Percentiles rank a stretch among this genome's conserved stretches.
Conservation (phyloP, 2,113 vertebrate species). For the Leucopternis melanops region DNA sequence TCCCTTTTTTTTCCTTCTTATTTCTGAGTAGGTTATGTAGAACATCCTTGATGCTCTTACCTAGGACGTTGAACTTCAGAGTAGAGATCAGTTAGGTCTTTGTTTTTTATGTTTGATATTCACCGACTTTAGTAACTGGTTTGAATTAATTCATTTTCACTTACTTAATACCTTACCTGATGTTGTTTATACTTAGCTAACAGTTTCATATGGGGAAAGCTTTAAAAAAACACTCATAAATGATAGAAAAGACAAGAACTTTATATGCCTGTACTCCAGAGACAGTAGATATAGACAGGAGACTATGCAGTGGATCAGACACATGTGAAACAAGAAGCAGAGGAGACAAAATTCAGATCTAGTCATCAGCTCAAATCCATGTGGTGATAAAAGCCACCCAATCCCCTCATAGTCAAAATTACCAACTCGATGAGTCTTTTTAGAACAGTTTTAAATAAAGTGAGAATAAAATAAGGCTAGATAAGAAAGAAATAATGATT, state of each 20-base stretch:
- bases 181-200: background rate
- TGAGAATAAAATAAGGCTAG: background rate
- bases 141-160: background rate
- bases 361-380: background rate
- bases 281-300: background rate
- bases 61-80: background rate
- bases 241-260: background rate
- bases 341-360: background rate
- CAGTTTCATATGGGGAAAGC: background rate
- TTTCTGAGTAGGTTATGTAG: background rate
- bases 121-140: background rate
- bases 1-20: background rate
- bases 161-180: background rate
- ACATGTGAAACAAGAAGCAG: background rate
- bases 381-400: background rate
- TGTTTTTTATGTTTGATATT: background rate
- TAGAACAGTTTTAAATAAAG: constrained; percentile 20
- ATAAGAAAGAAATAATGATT: background rate
- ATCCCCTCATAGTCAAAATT: background rate
- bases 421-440: background rate
- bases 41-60: background rate
- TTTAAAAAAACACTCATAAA: background rate
- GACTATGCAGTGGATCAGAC: background rate
- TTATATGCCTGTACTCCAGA: background rate
- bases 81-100: background rate